Evolutionary conservation across 1,140 invertebrate genomes (phyloP).

Genomic region (Magallana angulata): DNA sequence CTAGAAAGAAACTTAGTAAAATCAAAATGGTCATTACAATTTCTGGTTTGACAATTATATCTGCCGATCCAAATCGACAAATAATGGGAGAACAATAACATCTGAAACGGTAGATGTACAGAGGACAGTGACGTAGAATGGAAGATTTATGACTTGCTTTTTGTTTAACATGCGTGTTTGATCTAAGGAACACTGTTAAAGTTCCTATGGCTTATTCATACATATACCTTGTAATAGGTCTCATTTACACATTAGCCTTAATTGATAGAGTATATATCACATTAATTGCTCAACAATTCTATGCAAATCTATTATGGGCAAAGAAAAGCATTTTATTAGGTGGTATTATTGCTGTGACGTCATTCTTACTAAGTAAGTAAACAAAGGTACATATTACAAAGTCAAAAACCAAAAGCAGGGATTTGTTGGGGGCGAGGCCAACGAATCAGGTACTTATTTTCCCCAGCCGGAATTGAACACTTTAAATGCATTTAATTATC

Average conservation of each 20-base stretch:
- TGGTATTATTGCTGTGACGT: not conserved
- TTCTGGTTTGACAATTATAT: too few relatives aligned
- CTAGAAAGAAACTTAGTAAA: too few relatives aligned
- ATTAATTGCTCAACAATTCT: not conserved
- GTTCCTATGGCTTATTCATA: not conserved
- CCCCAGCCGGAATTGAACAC: too few relatives aligned
- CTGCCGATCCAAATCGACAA: too few relatives aligned
- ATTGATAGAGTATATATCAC: not conserved
- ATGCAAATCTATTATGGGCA: slow-evolving; percentile 4
- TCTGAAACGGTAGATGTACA: not conserved
- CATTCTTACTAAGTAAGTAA: too few relatives aligned
- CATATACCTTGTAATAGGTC: slow-evolving; percentile 4
- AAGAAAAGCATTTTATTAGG: not conserved
- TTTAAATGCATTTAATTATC: too few relatives aligned
- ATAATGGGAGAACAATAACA: too few relatives aligned
- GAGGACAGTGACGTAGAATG: not conserved
- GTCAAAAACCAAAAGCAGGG: too few relatives aligned
- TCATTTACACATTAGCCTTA: not conserved
- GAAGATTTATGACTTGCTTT: not conserved
- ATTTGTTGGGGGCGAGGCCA: too few relatives aligned
- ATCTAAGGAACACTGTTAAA: not conserved
- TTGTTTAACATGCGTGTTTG: not conserved
- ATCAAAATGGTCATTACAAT: too few relatives aligned
- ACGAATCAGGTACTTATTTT: too few relatives aligned
- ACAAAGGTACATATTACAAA: too few relatives aligned